Evolutionary conservation across 2,113 vertebrate species (phyloP).

Genomic region (Notothenia coriiceps): DNA sequence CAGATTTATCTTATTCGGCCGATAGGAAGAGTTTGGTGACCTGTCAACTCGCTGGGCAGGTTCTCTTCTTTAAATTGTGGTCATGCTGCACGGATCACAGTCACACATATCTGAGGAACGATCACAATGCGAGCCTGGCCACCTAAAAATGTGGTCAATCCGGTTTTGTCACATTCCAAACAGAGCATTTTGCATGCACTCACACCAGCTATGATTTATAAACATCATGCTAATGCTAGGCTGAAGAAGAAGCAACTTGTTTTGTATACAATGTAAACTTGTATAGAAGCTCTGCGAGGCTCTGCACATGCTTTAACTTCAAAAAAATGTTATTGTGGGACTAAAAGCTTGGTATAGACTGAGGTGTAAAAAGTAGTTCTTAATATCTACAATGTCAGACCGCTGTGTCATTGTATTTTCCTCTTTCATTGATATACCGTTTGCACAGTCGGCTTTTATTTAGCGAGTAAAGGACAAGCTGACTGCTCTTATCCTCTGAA

Average conservation of each 20-base stretch:
- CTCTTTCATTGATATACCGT: neutral
- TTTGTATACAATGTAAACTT: too few relatives aligned
- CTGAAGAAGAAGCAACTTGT: too few relatives aligned
- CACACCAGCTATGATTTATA: neutral
- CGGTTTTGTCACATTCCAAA: neutral
- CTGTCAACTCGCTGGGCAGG: neutral
- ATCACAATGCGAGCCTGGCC: neutral
- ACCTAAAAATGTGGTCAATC: neutral
- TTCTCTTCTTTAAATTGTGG: neutral
- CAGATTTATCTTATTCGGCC: too few relatives aligned
- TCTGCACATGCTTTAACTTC: slow-evolving; percentile 5
- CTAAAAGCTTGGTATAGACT: slow-evolving; percentile 20
- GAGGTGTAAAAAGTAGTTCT: slow-evolving; percentile 8
- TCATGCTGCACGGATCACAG: neutral
- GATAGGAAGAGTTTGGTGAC: neutral
- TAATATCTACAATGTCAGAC: neutral
- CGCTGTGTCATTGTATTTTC: neutral
- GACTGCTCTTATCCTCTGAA: neutral
- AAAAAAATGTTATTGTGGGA: neutral
- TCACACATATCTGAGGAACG: neutral
- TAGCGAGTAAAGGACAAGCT: neutral
- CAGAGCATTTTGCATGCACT: neutral
- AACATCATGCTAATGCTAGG: too few relatives aligned
- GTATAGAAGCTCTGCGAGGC: slow-evolving; percentile 5
- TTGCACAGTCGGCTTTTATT: slow-evolving; percentile 1